A percentile compares a stretch with the other conserved stretches of the same genome.
Evolutionary conservation across 2,113 vertebrate genomes (phyloP).

Genomic region (Sclerurus mexicanus): DNA sequence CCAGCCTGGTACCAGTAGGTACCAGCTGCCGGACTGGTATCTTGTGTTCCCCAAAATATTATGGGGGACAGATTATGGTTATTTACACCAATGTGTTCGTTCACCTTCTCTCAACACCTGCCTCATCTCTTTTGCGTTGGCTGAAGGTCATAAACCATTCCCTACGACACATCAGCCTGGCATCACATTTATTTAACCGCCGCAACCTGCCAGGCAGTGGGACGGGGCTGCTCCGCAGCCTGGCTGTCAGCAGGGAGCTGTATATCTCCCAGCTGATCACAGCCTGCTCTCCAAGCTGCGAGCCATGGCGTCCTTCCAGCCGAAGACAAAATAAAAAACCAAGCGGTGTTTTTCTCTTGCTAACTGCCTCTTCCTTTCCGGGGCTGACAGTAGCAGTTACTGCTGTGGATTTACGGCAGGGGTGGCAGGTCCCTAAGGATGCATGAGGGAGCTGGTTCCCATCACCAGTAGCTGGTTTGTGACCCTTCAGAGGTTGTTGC

Average conservation of each 20-base stretch:
- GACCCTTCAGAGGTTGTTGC: not conserved
- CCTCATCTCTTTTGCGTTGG: not conserved
- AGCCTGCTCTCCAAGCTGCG: not conserved
- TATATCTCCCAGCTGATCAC: not conserved
- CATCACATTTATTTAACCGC: not conserved
- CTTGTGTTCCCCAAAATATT: not conserved
- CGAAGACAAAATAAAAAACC: not conserved
- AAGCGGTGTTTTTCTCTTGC: not conserved
- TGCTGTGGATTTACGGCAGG: fast-evolving
- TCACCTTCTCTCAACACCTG: not conserved
- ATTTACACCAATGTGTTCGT: not conserved
- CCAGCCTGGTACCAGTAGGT: not conserved
- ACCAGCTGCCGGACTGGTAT: not conserved
- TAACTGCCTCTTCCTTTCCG: not conserved
- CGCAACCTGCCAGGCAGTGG: not conserved
- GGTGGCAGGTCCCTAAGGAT: not conserved
- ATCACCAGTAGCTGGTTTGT: not conserved
- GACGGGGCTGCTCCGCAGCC: not conserved
- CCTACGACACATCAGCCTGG: not conserved
- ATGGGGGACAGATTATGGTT: not conserved
- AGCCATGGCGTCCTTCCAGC: not conserved
- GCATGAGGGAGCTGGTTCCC: not conserved
- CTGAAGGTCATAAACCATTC: not conserved
- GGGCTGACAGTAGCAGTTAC: not conserved
- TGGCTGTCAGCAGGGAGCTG: not conserved